Evolutionary conservation across 2,888 invertebrate genomes (phyloP), one percentile per base, ranked within the genome.

Genomic region (Smittia sp.): DNA sequence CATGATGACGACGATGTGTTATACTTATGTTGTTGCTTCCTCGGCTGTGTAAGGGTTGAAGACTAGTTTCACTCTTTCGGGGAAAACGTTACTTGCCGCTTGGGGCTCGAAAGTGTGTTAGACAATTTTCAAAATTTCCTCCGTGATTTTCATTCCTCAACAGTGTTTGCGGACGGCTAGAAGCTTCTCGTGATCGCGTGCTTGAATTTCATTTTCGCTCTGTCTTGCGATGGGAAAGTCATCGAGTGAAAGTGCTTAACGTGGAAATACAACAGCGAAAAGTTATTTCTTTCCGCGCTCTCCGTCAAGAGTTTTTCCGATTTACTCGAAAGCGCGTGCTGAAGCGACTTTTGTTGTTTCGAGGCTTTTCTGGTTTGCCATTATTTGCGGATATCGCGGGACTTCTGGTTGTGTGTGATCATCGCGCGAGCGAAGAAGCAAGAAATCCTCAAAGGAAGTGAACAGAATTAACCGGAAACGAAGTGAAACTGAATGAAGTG

Each of bases 201-300:
- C 62, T 62, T 13, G 38, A 54, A 72, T 72, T 70, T 70, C 70
- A 70, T 68, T 25, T 52, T 15, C 22, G 1, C 18, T 7, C 22
- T 3, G 24, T 46, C 18, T 22, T 52, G 20, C 1, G 58, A 72
- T 72, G 72, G 72, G 72, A 72, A 72, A 72, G 54, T 62, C 38
- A 62, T 72, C 72, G 72, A 72, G 72, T 72, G 72, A 72, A 72
- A 72, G 72, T 72, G 72, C 72, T 72, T 72, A 72, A 70, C 62
- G 52, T 46, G 54, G 25, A 38, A 72, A 54, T n/a, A 69, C 22
- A 52, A 54, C 38, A 68, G 22, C 15, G 46, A 46, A 20, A 72
- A 72, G 2, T 25, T 58, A 20, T 58, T 58, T 27, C 18, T 25
- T 63, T 13, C 25, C 9, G 20, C 63, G 11, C 13, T 20, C 7